Base-by-base conservation (phyloP, 2,888 invertebrate species). In the Xestoiulus laeticollis region DNA sequence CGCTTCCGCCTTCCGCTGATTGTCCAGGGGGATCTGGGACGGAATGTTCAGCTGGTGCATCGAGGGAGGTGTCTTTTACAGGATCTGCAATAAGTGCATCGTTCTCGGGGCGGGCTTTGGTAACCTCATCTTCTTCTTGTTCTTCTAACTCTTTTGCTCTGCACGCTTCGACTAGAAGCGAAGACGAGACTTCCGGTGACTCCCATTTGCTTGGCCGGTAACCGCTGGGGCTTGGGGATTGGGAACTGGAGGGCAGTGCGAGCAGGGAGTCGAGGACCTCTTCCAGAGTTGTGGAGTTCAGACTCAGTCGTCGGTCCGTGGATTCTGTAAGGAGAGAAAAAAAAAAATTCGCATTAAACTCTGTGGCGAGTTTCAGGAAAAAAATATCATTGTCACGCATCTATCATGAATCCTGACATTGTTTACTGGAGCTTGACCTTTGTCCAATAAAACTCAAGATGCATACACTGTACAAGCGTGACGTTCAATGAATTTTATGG, bases 211-310 rank as follows among this genome's bases (percentile, higher is more conserved):
- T 32, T 19, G 86, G 32, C 44, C 86, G 86, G 14, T 48, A 86
- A 14, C 86, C 86, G 44, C 86, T 86, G 38, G 86, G 86, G 78
- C 96, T 96, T 91, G 96, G 95, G 91, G 96, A 95, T 92, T 95
- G 94, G 91, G 95, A 94, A 90, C 94, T 93, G 90, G 95, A 94
- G 91, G 97, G 96, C 91, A 97, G 94, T 91, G 97, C 96, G 93
- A 98, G 95, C 90, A 98, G 95, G 90, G 97, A 96, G 93, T 98
- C 97, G 93, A 98, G 94, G 90, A 98, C 97, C 94, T 98, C 97
- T 94, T 98, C 97, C 92, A 98, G 94, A 90, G 97, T 98, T 89
- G 97, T 87, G 33, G 53, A 68, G 59, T 33, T 87, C 26, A 87
- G 33, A 22, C 87, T 87, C 32, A 30, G 87, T n/a, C 86, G 22